phyloP scores from a whole-genome alignment of 2,797 vertebrate species.

The Sebastes glaucus region DNA sequence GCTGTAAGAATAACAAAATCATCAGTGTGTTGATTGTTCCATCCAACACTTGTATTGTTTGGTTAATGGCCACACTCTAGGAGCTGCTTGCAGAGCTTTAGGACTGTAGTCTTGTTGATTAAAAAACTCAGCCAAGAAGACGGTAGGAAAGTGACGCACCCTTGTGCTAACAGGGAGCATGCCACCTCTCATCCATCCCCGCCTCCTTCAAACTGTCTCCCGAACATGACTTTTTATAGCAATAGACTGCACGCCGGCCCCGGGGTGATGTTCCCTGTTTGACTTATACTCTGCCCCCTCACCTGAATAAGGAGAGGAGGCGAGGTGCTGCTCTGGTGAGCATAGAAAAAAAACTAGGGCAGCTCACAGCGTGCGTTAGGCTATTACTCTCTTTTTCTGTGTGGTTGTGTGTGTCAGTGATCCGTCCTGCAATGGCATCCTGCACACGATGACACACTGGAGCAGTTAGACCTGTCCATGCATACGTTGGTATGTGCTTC shows the following conservation, averaged over 20 bases:
- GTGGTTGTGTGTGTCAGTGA: neutral
- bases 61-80: neutral
- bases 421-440: neutral
- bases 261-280: slow-evolving; percentile 6
- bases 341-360: neutral
- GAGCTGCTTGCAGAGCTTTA: neutral
- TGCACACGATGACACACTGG: neutral
- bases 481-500: neutral
- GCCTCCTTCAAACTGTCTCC: slow-evolving; percentile 14
- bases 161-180: neutral
- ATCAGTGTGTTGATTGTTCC: neutral
- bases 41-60: neutral
- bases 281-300: slow-evolving; percentile 41
- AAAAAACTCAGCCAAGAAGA: neutral
- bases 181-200: slow-evolving; percentile 23
- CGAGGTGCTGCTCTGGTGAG: slow-evolving; percentile 1
- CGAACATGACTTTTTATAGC: slow-evolving; percentile 42
- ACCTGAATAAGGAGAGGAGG: slow-evolving; percentile 30
- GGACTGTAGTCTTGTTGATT: neutral
- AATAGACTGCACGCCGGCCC: neutral
- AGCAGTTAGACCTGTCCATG: neutral
- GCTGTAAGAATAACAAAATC: neutral
- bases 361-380: slow-evolving; percentile 11
- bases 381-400: neutral
- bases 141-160: neutral